These are phyloP conservation scores for Petrocephalus zakoni DNA, from an alignment of 2,113 vertebrate genomes.

Conservation along the genomic window DNA sequence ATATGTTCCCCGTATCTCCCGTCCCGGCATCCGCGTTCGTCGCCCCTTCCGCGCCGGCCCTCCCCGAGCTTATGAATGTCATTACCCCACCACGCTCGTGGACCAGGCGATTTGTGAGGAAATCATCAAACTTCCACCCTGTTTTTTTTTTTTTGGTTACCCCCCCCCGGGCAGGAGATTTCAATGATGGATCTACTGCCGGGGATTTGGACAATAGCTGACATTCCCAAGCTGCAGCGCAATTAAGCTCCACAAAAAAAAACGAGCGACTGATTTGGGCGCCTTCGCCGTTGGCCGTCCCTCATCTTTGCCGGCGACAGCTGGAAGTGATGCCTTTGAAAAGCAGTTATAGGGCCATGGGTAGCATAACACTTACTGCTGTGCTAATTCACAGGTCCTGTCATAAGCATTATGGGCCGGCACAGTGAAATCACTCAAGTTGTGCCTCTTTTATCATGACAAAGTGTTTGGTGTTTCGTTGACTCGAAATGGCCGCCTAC, in stretches of 20 bases:
- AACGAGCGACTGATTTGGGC: neutral
- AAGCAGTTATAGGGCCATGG: neutral
- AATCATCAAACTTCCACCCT: neutral
- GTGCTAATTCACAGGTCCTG: neutral
- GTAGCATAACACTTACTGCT: neutral
- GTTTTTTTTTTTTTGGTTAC: neutral
- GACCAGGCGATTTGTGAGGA: neutral
- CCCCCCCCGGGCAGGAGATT: neutral
- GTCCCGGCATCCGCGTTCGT: conserved; percentile 6
- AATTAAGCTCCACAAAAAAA: neutral
- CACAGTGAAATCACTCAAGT: neutral
- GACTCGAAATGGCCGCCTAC: neutral
- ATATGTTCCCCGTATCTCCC: conserved; percentile 15
- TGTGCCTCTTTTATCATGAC: neutral
- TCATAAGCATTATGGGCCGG: neutral
- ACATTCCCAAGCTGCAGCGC: neutral
- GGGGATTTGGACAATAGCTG: neutral
- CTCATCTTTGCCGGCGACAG: neutral
- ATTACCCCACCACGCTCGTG: neutral
- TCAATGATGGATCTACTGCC: conserved; percentile 8
- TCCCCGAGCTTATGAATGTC: conserved; percentile 14
- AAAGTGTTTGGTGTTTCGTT: conserved; percentile 12
- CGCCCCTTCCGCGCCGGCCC: neutral
- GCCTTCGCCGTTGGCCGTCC: neutral
- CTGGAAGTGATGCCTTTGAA: neutral